Evolutionary conservation across 2,888 invertebrate genomes (phyloP).

Genomic region (Cheilosia scutellata): DNA sequence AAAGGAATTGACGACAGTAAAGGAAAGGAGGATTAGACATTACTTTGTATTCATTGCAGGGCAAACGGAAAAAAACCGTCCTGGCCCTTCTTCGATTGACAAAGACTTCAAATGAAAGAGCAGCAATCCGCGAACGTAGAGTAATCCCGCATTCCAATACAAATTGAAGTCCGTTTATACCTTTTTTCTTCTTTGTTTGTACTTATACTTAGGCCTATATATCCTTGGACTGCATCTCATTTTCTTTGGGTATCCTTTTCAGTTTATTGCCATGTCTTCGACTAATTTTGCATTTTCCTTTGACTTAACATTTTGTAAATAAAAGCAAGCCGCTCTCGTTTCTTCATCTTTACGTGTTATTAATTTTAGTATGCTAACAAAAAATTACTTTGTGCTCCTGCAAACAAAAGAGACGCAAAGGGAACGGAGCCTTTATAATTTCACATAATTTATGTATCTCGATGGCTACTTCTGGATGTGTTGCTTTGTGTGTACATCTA

Average conservation of each 20-base stretch:
- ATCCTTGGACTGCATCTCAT: conserved; percentile 58
- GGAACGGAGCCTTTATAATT: conserved; percentile 33
- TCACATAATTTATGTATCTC: conserved; percentile 51
- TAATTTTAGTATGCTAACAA: conserved; percentile 47
- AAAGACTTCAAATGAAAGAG: conserved; percentile 45
- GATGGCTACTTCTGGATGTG: conserved; percentile 1
- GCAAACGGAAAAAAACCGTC: conserved; percentile 10
- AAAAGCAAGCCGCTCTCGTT: conserved; percentile 21
- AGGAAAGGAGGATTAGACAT: conserved; percentile 42
- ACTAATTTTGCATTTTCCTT: conserved; percentile 55
- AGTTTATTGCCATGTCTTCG: conserved; percentile 35
- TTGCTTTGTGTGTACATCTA: background rate
- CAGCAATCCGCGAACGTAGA: conserved; percentile 30
- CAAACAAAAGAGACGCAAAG: background rate
- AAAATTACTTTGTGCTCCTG: conserved; percentile 39
- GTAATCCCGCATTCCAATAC: conserved; percentile 24
- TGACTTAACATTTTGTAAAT: conserved; percentile 40
- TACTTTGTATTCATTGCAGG: conserved; percentile 47
- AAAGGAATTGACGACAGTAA: conserved; percentile 42
- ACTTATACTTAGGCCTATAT: conserved; percentile 12
- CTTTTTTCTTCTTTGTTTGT: conserved; percentile 11
- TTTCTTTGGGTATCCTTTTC: conserved; percentile 53
- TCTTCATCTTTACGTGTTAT: conserved; percentile 49
- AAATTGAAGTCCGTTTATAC: conserved; percentile 45
- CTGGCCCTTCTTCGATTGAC: conserved; percentile 9